Evolutionary conservation across 2,888 invertebrate genomes (phyloP).

Genomic region (Macrophya annulata): DNA sequence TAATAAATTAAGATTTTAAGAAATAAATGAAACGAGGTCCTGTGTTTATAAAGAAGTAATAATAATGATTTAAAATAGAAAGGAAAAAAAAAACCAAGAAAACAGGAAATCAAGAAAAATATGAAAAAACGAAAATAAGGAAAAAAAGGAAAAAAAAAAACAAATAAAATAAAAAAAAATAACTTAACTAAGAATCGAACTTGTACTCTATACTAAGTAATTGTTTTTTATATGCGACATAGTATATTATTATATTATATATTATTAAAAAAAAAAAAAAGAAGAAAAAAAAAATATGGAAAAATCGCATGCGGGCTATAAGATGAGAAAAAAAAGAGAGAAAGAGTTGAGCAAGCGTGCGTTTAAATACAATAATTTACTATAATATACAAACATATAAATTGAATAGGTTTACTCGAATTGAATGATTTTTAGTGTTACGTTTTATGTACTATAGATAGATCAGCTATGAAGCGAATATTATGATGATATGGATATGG

Average conservation of each 20-base stretch:
- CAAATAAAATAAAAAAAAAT: slow-evolving; percentile 63
- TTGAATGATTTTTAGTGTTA: slow-evolving; percentile 73
- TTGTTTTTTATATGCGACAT: slow-evolving; percentile 78
- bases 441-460: slow-evolving; percentile 75
- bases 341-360: slow-evolving; percentile 70
- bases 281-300: slow-evolving; percentile 48
- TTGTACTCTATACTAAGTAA: slow-evolving; percentile 77
- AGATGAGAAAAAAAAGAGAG: slow-evolving; percentile 60
- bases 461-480: slow-evolving; percentile 56
- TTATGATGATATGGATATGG: slow-evolving; percentile 7
- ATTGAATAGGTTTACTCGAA: slow-evolving; percentile 70
- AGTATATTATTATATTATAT: slow-evolving; percentile 76
- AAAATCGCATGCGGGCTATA: slow-evolving; percentile 63
- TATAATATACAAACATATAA: slow-evolving; percentile 66
- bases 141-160: slow-evolving; percentile 56
- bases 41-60: slow-evolving; percentile 71
- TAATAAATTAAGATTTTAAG: slow-evolving; percentile 59
- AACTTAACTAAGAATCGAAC: slow-evolving; percentile 74
- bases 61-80: slow-evolving; percentile 56
- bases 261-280: slow-evolving; percentile 66
- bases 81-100: slow-evolving; percentile 56
- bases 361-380: slow-evolving; percentile 73
- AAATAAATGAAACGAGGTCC: slow-evolving; percentile 63
- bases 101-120: slow-evolving; percentile 59
- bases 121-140: slow-evolving; percentile 57